Conservation (phyloP, 2,797 vertebrate genomes). For the Poeciliopsis gracilis region DNA sequence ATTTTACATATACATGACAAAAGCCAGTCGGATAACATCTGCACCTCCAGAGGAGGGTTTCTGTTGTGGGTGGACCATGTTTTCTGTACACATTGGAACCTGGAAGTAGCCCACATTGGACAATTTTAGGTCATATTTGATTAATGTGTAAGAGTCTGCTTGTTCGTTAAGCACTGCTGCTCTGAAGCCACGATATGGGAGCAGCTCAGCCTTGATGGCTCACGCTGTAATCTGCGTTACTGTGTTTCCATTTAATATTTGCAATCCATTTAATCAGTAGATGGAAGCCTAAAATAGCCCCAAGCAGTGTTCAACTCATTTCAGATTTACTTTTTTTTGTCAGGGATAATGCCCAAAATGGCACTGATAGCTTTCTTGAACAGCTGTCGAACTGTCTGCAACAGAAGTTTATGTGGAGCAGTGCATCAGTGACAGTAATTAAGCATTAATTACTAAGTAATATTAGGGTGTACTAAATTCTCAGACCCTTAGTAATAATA, state of each 20-base stretch:
- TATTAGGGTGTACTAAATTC: not conserved
- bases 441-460: not conserved
- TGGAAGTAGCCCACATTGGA: conserved; percentile 52
- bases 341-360: conserved; percentile 34
- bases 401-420: not conserved
- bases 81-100: conserved; percentile 40
- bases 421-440: not conserved
- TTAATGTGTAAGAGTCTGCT: conserved; percentile 61
- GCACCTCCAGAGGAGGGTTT: conserved; percentile 19
- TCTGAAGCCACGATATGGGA: conserved; percentile 42
- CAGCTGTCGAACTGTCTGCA: conserved; percentile 11
- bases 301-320: conserved; percentile 48
- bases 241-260: conserved; percentile 52
- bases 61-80: conserved; percentile 15
- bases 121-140: conserved; percentile 76
- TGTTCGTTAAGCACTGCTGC: conserved; percentile 60
- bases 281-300: conserved; percentile 55
- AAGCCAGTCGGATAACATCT: not conserved
- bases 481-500: not conserved
- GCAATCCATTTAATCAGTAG: conserved; percentile 50
- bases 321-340: conserved; percentile 36
- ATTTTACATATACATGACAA: conserved; percentile 25
- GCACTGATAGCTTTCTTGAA: conserved; percentile 13
- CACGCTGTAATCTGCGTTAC: conserved; percentile 45
- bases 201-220: conserved; percentile 50